Base-by-base conservation (phyloP, 23 tunicate species). In the Clavelina lepadiformis region DNA sequence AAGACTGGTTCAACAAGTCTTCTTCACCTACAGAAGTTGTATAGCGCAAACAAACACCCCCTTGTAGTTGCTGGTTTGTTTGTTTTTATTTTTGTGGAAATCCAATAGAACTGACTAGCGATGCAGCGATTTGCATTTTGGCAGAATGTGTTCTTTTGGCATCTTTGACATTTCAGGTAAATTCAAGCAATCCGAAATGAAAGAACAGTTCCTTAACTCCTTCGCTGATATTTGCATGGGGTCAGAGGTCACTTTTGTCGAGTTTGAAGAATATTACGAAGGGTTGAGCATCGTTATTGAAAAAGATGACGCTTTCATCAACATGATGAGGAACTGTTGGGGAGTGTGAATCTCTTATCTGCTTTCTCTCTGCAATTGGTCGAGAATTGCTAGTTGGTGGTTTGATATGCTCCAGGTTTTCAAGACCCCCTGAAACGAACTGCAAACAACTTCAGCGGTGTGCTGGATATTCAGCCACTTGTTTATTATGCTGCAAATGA, bases 251-350 rank as follows among this genome's bases (percentile, higher is more conserved):
- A 69, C 96, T 31, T 88, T 46, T 60, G 74, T 68, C 19, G 96
- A 88, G 61, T 88, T 88, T 69, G 96, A 79, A 44, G 96, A 88
- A 33, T 88, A 88, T 68, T 88, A 88, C 61, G 96, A 88, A 68
- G 96, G 96, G 23, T 34, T 88, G 61, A 88, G 96, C 33, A 52
- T 88, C 6, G 73, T 47, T 5, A 61, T 88, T 27, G 47, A 33
- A 33, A 62, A 68, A 21, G 96, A 88, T 50, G 79, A 69, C 41
- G 73, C 74, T 63, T 88, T 88, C 53, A 58, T 73, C 64, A 88
- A 88, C 53, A 73, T 88, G 82, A 68, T 88, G 78, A 37, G 96
- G 59, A 88, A 88, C 61, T 88, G 96, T 58, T 88, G 96, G 96
- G 96, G 96, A 3, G 76, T 86, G 1, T 86, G 47, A 69, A 35